Evolutionary conservation across 1,140 invertebrate species (phyloP).

Genomic region (Drosophila nannoptera): DNA sequence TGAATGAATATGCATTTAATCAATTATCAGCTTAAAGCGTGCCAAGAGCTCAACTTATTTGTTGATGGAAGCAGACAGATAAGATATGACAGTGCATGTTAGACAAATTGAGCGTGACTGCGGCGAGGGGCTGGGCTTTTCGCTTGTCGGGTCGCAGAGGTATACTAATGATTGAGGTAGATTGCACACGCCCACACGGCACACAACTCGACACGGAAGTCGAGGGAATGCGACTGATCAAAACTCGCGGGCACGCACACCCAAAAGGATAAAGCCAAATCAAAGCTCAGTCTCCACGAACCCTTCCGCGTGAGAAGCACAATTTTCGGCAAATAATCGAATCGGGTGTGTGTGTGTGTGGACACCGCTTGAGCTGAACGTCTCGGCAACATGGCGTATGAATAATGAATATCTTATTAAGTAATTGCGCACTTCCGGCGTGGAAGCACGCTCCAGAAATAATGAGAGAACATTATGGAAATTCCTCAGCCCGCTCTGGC

Average conservation of each 20-base stretch:
- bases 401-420: constrained; percentile 35
- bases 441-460: constrained; percentile 17
- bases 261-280: not conserved
- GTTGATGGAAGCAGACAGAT: constrained; percentile 41
- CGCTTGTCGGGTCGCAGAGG: constrained; percentile 56
- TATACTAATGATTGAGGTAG: constrained; percentile 37
- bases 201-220: constrained; percentile 20
- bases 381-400: constrained; percentile 26
- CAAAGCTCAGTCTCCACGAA: too few species aligned
- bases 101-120: constrained; percentile 44
- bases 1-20: not conserved
- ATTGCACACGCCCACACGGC: constrained; percentile 1
- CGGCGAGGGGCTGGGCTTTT: constrained; percentile 24
- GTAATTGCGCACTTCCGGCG: constrained; percentile 27
- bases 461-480: constrained; percentile 47
- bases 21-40: constrained; percentile 18
- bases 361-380: not conserved
- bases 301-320: too few species aligned
- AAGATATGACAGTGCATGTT: constrained; percentile 50
- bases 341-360: too few species aligned
- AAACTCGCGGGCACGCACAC: constrained; percentile 4
- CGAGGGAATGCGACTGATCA: constrained; percentile 28
- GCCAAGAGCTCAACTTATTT: constrained; percentile 11
- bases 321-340: too few species aligned
- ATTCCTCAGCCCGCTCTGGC: constrained; percentile 1